Conservation (phyloP, 1,140 invertebrate genomes). For the Teleogryllus occipitalis region DNA sequence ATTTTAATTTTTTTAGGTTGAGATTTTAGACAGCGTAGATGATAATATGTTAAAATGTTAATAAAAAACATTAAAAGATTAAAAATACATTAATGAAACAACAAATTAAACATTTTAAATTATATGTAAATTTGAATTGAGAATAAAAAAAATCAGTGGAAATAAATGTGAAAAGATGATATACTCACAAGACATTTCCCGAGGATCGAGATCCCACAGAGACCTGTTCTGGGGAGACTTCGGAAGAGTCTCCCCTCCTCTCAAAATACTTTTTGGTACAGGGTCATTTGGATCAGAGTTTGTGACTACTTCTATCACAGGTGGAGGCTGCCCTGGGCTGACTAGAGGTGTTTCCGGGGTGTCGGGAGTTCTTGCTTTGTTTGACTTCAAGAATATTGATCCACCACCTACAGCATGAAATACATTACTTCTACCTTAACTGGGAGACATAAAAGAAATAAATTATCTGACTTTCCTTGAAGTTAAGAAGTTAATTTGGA, state of each 20-base stretch:
- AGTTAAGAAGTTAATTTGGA: no score
- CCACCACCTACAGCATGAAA: slow-evolving; percentile 39
- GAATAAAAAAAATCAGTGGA: no score
- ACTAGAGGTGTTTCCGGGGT: background rate
- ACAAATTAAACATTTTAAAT: no score
- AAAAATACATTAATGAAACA: no score
- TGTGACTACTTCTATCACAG: background rate
- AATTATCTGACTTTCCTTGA: no score
- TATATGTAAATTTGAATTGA: no score
- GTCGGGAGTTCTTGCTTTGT: slow-evolving; percentile 22
- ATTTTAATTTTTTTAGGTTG: slow-evolving; percentile 13
- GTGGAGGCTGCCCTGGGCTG: background rate
- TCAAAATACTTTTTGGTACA: slow-evolving; percentile 56
- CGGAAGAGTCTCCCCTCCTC: slow-evolving; percentile 46
- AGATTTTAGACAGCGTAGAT: background rate
- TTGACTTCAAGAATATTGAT: slow-evolving; percentile 60
- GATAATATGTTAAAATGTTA: no score
- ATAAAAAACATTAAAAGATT: no score
- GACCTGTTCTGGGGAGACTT: slow-evolving; percentile 29
- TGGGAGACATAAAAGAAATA: no score
- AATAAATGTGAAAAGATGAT: no score
- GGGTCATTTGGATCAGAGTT: slow-evolving; percentile 30
- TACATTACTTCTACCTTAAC: background rate
- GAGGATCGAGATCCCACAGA: slow-evolving; percentile 30
- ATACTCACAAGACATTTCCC: slow-evolving; percentile 28